These are phyloP conservation scores for Watersipora subatra DNA, from an alignment of 1,140 invertebrate genomes.

Conservation along the genomic window DNA sequence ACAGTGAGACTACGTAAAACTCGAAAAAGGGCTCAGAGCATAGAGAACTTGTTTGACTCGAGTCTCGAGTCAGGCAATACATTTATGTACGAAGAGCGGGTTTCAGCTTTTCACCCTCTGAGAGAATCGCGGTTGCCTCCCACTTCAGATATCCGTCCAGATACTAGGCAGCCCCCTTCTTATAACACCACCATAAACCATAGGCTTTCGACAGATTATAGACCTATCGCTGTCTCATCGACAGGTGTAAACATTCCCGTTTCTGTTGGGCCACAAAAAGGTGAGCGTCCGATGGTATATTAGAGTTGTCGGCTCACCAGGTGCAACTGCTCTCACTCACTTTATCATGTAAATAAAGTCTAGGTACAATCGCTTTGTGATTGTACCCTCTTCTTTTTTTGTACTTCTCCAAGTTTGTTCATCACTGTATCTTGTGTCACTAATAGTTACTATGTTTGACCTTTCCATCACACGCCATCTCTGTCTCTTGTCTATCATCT, in stretches of 20 bases:
- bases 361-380: too few relatives aligned
- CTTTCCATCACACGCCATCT: too few relatives aligned
- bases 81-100: neutral
- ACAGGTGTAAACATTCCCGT: neutral
- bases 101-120: neutral
- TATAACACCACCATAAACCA: neutral
- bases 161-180: neutral
- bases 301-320: neutral
- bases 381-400: too few relatives aligned
- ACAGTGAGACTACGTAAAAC: neutral
- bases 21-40: neutral
- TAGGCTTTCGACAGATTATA: neutral
- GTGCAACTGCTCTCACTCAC: neutral
- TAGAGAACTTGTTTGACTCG: conserved; percentile 1
- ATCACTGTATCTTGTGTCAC: too few relatives aligned
- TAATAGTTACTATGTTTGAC: too few relatives aligned
- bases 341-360: too few relatives aligned
- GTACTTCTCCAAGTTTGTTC: too few relatives aligned
- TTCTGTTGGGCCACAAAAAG: neutral
- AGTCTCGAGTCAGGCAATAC: too few relatives aligned
- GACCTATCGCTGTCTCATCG: neutral
- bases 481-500: too few relatives aligned
- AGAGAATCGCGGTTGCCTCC: neutral
- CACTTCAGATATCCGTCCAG: neutral
- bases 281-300: neutral